Evolutionary conservation across 2,113 vertebrate genomes (phyloP).

Genomic region (Pimephales promelas): DNA sequence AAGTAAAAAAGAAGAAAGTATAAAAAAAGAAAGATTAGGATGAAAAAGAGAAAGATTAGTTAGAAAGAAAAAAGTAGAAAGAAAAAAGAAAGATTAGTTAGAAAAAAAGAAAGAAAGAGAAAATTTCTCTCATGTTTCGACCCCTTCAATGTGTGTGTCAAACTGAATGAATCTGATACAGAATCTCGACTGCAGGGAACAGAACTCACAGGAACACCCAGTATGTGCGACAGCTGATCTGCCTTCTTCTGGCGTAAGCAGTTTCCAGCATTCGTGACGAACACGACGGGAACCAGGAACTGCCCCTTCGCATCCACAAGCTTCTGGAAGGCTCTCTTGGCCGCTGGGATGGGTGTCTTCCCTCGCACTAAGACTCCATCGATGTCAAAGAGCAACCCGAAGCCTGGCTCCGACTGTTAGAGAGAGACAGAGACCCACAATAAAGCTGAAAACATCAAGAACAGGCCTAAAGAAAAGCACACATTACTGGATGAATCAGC

Average conservation of each 20-base stretch:
- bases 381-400: conserved; percentile 85
- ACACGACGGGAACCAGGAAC: conserved; percentile 85
- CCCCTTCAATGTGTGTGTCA: neutral
- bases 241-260: conserved; percentile 85
- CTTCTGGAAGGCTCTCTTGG: conserved; percentile 82
- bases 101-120: too few relatives aligned
- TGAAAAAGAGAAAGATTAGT: too few relatives aligned
- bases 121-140: neutral
- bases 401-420: conserved; percentile 70
- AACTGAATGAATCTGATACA: too few relatives aligned
- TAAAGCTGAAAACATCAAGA: too few relatives aligned
- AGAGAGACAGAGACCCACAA: neutral
- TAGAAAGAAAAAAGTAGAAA: too few relatives aligned
- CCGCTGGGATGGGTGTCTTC: conserved; percentile 80
- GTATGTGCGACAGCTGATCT: conserved; percentile 81
- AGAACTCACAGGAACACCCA: conserved; percentile 83
- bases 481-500: too few relatives aligned
- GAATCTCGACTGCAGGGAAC: neutral
- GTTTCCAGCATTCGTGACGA: conserved; percentile 92
- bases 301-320: conserved; percentile 78
- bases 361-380: conserved; percentile 87
- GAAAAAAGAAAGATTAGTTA: too few relatives aligned
- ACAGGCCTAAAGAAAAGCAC: too few relatives aligned
- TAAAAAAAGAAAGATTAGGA: too few relatives aligned
- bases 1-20: too few relatives aligned